Base-by-base conservation (phyloP, 35 echinoderm and acorn worm species). In the Ophiothrix spiculata region DNA sequence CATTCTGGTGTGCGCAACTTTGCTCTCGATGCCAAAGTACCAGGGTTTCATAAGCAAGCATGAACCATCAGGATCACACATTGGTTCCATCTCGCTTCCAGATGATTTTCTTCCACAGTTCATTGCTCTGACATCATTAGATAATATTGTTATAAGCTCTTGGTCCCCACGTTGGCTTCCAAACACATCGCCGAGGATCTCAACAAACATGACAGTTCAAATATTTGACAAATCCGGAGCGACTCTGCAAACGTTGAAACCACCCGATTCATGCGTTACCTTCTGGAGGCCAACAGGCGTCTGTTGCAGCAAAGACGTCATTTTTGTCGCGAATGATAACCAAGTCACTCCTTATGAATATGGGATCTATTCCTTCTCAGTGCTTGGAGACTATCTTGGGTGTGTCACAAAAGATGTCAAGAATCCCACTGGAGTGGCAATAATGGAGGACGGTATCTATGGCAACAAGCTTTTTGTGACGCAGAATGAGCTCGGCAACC, bases 261-360 rank as follows among this genome's bases (percentile, higher is more conserved):
- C 60, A 69, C 60, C 60, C 1, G 6, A 6, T 1, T 10, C 60
- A 12, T 8, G 21, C 21, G 60, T 69, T 15, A 2, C 60, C 17
- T 69, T 69, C 25, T 69, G 60, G 60, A 69, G 60, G 23, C 60
- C 60, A 12, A 69, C 60, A 15, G 60, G 60, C 60, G 23, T 69
- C 23, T 69, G 60, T 28, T 69, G 60, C 60, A 69, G 60, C 23
- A 25, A 10, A 25, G 60, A 69, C 60, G 29, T 28, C 60, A 69
- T 69, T 28, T 69, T 69, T 69, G 60, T 69, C 17, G 8, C 10
- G 3, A 69, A 69, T 69, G 60, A 69, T 69, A 69, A 69, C 25
- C 60, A 69, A n/a, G 60, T 69, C 3, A n/a, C 60, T 28, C 60
- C 60, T 69, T 69, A 69, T 69, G 60, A 69, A 28, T 69, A 69